Evolutionary conservation across 2,888 invertebrate genomes (phyloP), one percentile per base, ranked within the genome.

Genomic region (Netelia inedita): DNA sequence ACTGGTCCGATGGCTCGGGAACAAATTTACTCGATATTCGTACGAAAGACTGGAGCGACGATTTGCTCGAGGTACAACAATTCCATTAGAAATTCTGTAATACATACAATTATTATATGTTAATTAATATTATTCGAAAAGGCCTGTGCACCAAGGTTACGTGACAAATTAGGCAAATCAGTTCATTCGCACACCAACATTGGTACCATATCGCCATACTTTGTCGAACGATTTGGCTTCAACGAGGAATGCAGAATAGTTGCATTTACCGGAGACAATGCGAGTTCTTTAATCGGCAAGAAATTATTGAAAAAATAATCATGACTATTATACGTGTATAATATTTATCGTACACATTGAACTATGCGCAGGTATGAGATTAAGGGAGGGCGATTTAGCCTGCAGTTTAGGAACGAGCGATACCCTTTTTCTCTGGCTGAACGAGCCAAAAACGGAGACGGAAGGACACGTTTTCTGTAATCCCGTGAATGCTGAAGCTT

Each of bases 251-350:
- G 99, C 92, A 95, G 95, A 90, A 95, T 99, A 1, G 95, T 98
- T 2, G 97, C 98, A 0, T 99, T 98, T 93, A 99, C 99, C 0
- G 99, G 99, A 0, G 99, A 99, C 93, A 99, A 99, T 95, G 97
- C 98, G 28, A 97, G 98, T 1, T 97, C 98, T 0, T 94, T 98
- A 23, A 96, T 97, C 86, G 98, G 98, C 96, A 94, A 92, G 86
- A 79, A 83, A 68, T 82, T 53, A 43, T 74, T 19, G 57, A 11
- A 50, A 53, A 43, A 68, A 50, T 68, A 3, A 19, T 41, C 55
- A 55, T 43, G 14, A 23, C 61, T 19, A 16, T 53, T 63, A 74
- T 21, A 43, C 72, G 21, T 76, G 19, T 11, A 43, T 14, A 57
- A 23, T 43, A 69, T 53, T 23, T 0, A 65, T 50, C 6, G 63